Percentiles rank a stretch among this genome's conserved stretches.
phyloP scores from a whole-genome alignment of 1,140 invertebrate genomes.

The Ceratoteleas bidentatus region DNA sequence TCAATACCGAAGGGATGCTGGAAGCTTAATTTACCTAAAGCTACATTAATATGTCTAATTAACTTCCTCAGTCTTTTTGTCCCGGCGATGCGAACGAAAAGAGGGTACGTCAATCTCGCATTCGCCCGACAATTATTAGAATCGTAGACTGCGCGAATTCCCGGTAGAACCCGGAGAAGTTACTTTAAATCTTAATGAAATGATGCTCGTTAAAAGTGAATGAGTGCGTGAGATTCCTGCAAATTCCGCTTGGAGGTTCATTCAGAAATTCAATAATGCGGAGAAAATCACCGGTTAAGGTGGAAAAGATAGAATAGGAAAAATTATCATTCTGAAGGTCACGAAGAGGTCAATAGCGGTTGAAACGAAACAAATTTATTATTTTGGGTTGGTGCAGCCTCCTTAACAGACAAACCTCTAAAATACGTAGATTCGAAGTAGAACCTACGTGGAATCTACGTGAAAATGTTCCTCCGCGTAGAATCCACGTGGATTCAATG shows the following conservation, averaged over 20 bases:
- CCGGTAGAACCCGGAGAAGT: conserved; percentile 26
- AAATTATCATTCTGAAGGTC: no score
- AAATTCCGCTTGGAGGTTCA: conserved; percentile 28
- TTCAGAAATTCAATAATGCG: conserved; percentile 23
- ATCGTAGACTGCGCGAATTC: conserved; percentile 31
- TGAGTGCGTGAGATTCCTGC: conserved; percentile 28
- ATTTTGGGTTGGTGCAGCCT: no score
- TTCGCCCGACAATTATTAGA: conserved; percentile 53
- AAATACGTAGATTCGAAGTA: no score
- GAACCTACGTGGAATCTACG: no score
- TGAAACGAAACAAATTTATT: no score
- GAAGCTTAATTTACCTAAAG: conserved; percentile 64
- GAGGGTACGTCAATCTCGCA: conserved; percentile 57
- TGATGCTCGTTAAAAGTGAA: conserved; percentile 39
- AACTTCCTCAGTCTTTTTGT: conserved; percentile 59
- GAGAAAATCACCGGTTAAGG: no score
- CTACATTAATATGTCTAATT: conserved; percentile 66
- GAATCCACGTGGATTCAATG: no score
- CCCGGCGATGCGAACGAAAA: conserved; percentile 22
- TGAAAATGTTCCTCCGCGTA: no score
- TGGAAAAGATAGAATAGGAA: no score
- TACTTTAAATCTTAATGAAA: conserved; percentile 43
- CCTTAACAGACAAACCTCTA: no score
- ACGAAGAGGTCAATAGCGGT: no score
- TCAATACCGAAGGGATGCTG: conserved; percentile 59